Percentiles rank a stretch among this genome's conserved stretches.
Evolutionary conservation across 92 coral and sea anemone species (phyloP).

Genomic region (Montipora capitata): DNA sequence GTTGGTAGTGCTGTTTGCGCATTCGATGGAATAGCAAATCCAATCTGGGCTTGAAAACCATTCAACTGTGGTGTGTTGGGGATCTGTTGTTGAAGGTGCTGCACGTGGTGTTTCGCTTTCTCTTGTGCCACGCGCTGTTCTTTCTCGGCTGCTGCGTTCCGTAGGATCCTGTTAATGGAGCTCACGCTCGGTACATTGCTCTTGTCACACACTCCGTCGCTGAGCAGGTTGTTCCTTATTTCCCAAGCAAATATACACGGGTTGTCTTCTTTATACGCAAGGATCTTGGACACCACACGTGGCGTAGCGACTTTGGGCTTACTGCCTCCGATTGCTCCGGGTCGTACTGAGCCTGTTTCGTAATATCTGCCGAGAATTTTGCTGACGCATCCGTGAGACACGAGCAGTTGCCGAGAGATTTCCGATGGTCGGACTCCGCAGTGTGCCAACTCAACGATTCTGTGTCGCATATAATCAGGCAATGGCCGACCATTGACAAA

Average conservation of each 20-base stretch:
- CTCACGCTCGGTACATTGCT: constrained; percentile 98
- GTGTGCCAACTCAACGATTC: constrained; percentile 99
- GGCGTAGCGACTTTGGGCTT: constrained; percentile 99
- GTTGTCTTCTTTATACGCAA: constrained; percentile 95
- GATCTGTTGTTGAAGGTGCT: constrained; percentile 94
- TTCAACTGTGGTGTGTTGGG: constrained; percentile 85
- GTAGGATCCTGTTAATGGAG: constrained; percentile 96
- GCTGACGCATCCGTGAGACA: constrained; percentile 99
- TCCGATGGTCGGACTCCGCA: constrained; percentile 99
- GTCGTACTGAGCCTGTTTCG: constrained; percentile 99
- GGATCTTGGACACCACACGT: constrained; percentile 93
- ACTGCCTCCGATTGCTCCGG: constrained; percentile 99
- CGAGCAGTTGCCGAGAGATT: constrained; percentile 99
- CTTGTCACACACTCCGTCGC: constrained; percentile 96
- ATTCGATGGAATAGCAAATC: constrained; percentile 91
- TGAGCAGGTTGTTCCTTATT: constrained; percentile 92
- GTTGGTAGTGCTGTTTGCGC: constrained; percentile 78
- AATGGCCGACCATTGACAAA: constrained; percentile 99
- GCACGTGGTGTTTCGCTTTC: constrained; percentile 95
- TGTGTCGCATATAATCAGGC: constrained; percentile 99
- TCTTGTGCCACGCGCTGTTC: constrained; percentile 95
- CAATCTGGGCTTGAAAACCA: constrained; percentile 92
- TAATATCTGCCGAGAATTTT: constrained; percentile 99
- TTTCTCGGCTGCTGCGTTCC: constrained; percentile 96
- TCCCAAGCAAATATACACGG: constrained; percentile 99